Evolutionary conservation across 1,140 invertebrate species (phyloP).

Genomic region (Anastrepha ludens): DNA sequence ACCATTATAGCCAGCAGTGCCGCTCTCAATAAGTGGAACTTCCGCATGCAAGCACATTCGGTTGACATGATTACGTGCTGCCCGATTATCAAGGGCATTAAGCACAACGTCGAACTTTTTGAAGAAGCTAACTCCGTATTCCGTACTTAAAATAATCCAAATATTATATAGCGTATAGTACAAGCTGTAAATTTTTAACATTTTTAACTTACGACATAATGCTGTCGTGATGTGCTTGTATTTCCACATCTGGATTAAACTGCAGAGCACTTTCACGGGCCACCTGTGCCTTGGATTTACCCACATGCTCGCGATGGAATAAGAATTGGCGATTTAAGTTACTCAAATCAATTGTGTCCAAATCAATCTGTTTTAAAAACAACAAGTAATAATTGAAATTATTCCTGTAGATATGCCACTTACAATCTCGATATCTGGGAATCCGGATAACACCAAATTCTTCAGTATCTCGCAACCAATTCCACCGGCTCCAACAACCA

Average conservation of each 20-base stretch:
- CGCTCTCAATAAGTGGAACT: constrained; percentile 96
- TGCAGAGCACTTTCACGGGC: constrained; percentile 91
- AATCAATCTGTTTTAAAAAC: constrained; percentile 88
- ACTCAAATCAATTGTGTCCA: constrained; percentile 99
- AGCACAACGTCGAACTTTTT: constrained; percentile 94
- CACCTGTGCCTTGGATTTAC: constrained; percentile 93
- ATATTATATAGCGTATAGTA: constrained; percentile 15
- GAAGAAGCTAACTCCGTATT: constrained; percentile 95
- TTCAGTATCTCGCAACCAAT: constrained; percentile 99
- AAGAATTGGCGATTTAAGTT: constrained; percentile 99
- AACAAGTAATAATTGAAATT: neutral
- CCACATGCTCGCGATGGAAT: constrained; percentile 98
- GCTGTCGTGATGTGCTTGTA: constrained; percentile 93
- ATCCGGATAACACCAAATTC: constrained; percentile 96
- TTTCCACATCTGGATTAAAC: constrained; percentile 92
- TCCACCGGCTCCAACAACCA: constrained; percentile 98
- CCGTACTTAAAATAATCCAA: constrained; percentile 80
- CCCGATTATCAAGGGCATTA: constrained; percentile 98
- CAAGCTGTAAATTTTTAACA: neutral
- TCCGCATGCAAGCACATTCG: constrained; percentile 97
- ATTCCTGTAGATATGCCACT: constrained; percentile 71
- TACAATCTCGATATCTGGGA: constrained; percentile 95
- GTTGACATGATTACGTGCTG: constrained; percentile 98
- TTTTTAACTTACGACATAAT: constrained; percentile 85
- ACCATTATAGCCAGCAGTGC: constrained; percentile 96